Evolutionary conservation across 1,140 invertebrate species (phyloP).

Genomic region (Andrena cerasifolii): DNA sequence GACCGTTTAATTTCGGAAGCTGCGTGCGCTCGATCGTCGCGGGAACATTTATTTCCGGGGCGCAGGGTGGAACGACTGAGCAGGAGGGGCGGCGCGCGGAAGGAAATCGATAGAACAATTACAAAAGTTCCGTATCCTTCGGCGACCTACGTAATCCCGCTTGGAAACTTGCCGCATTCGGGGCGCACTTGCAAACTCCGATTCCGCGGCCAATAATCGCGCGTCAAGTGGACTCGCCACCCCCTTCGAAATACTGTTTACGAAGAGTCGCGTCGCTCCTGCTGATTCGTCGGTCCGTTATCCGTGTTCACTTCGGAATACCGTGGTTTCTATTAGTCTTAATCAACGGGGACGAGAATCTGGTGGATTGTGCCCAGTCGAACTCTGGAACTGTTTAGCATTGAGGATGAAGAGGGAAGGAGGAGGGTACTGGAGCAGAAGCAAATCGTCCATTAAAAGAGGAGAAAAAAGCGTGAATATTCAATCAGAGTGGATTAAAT

Average conservation of each 20-base stretch:
- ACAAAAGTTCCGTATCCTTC: constrained; percentile 74
- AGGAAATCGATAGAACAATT: constrained; percentile 70
- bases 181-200: background rate
- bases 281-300: background rate
- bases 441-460: background rate
- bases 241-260: no score
- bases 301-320: background rate
- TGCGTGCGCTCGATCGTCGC: constrained; percentile 52
- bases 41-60: constrained; percentile 64
- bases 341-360: background rate
- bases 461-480: background rate
- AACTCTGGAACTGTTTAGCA: constrained; percentile 2
- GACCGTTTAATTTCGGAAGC: constrained; percentile 69
- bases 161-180: constrained; percentile 8
- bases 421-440: background rate
- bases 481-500: no score
- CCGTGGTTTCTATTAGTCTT: background rate
- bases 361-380: constrained; percentile 13
- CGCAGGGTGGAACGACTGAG: background rate
- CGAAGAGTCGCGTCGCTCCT: background rate
- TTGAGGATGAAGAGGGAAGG: background rate
- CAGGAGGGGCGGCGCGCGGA: constrained; percentile 14
- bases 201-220: constrained; percentile 17
- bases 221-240: background rate
- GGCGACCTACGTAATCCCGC: constrained; percentile 30